phyloP scores from a whole-genome alignment of 1,140 invertebrate species.

The Drosophila ambigua region DNA sequence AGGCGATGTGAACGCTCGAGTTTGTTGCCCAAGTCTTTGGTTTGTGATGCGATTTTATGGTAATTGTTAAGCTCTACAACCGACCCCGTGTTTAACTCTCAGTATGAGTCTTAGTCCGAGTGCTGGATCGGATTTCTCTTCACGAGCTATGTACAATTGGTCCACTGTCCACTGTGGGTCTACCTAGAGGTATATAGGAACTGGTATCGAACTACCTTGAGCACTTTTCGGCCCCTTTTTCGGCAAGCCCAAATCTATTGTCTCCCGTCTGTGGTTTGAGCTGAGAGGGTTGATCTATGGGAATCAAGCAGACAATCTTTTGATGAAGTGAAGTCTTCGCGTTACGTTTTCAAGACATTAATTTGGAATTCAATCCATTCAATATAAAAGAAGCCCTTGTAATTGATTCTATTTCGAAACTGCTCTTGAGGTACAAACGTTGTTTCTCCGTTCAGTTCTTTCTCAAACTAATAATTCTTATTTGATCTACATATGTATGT shows the following conservation, averaged over 20 bases:
- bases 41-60: slow-evolving; percentile 29
- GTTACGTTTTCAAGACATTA: no score
- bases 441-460: no score
- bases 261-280: background rate
- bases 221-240: slow-evolving; percentile 5
- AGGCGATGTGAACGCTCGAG: slow-evolving; percentile 18
- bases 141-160: slow-evolving; percentile 25
- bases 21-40: slow-evolving; percentile 55
- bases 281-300: slow-evolving; percentile 1
- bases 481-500: no score
- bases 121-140: slow-evolving; percentile 32
- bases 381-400: no score
- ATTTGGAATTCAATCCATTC: no score
- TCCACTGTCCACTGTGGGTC: slow-evolving; percentile 2
- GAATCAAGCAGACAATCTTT: no score
- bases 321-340: no score
- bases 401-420: no score
- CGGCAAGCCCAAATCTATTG: slow-evolving; percentile 17
- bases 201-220: slow-evolving; percentile 22
- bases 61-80: slow-evolving; percentile 26
- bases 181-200: slow-evolving; percentile 1
- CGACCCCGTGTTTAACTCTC: background rate
- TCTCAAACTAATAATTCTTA: no score
- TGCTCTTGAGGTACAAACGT: no score
- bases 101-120: no score